Percentiles rank a stretch among this genome's conserved stretches.
Conservation (phyloP, 2,113 vertebrate species). For the Leptocoma aspasia region DNA sequence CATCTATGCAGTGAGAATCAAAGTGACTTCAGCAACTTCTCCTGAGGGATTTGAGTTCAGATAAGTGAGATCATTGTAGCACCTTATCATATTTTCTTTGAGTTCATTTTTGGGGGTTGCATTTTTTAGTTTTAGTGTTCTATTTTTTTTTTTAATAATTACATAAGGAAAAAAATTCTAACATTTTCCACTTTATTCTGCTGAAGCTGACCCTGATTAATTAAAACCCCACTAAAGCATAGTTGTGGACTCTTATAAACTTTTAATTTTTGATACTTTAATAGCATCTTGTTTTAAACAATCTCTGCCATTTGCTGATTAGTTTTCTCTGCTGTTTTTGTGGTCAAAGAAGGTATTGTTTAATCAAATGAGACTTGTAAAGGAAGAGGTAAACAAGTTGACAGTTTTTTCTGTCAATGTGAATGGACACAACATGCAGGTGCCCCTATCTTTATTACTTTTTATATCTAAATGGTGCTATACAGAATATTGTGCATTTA, state of each 20-base stretch:
- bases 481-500: not conserved
- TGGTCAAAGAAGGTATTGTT: not conserved
- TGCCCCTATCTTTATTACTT: not conserved
- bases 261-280: not conserved
- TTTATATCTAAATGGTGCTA: not conserved
- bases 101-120: rapidly evolving
- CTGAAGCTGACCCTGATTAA: not conserved
- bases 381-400: not conserved
- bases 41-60: not conserved
- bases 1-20: not conserved
- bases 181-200: not conserved
- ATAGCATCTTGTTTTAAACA: not conserved
- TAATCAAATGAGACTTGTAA: not conserved
- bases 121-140: not conserved
- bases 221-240: not conserved
- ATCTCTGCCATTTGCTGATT: not conserved
- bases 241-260: not conserved
- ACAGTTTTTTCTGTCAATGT: not conserved
- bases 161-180: not conserved
- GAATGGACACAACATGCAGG: not conserved
- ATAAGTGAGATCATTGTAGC: not conserved
- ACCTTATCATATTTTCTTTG: not conserved
- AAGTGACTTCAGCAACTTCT: not conserved
- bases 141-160: not conserved
- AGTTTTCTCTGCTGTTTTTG: not conserved